phyloP scores from a whole-genome alignment of 2,113 vertebrate genomes.

The Sorex araneus region DNA sequence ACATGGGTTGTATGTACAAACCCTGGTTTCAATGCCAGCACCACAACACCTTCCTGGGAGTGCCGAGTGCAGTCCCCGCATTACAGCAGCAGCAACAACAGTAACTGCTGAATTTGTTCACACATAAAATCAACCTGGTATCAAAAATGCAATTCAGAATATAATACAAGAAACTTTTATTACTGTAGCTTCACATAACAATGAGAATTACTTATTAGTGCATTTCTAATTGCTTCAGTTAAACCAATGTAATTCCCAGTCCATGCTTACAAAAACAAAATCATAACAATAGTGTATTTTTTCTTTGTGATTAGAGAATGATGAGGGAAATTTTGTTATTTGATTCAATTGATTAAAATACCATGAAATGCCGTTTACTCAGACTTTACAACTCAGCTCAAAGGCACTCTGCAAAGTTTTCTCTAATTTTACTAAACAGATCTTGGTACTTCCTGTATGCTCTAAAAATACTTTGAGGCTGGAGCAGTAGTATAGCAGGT shows the following conservation, averaged over 20 bases:
- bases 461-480: too few relatives aligned
- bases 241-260: constrained; percentile 21
- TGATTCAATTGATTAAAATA: not conserved
- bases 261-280: constrained; percentile 19
- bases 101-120: too few relatives aligned
- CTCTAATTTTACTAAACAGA: not conserved
- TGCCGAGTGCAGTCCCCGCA: too few relatives aligned
- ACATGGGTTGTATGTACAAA: too few relatives aligned
- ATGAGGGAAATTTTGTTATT: not conserved
- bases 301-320: constrained; percentile 19
- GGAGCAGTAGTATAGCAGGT: too few relatives aligned
- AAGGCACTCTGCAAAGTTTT: not conserved
- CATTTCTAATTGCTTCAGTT: not conserved
- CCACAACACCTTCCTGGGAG: too few relatives aligned
- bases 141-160: too few relatives aligned
- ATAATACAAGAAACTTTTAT: too few relatives aligned
- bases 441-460: not conserved
- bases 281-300: not conserved
- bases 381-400: constrained; percentile 5
- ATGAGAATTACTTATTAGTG: not conserved
- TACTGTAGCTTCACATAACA: too few relatives aligned
- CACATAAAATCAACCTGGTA: too few relatives aligned
- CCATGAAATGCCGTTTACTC: not conserved
- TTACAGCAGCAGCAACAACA: too few relatives aligned
- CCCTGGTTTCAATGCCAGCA: too few relatives aligned